These are phyloP conservation scores for Zosterops hypoxanthus DNA, from an alignment of 2,113 vertebrate species.

Conservation along the genomic window DNA sequence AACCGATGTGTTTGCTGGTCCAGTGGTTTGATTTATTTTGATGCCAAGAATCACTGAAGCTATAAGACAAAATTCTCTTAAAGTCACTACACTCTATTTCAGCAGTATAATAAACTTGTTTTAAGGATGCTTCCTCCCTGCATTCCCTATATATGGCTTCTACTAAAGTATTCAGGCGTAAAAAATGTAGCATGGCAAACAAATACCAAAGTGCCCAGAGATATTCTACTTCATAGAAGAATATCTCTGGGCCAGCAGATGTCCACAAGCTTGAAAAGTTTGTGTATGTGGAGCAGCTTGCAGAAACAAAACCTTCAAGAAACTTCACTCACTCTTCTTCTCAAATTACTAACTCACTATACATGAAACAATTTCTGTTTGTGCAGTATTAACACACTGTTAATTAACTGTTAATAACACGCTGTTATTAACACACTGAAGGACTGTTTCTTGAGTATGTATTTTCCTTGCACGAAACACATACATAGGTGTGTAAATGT, in stretches of 20 bases:
- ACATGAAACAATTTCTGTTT: background rate
- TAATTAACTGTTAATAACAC: too few relatives aligned
- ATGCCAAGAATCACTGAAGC: conserved; percentile 11
- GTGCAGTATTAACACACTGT: background rate
- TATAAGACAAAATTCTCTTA: conserved; percentile 2
- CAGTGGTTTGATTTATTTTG: conserved; percentile 24
- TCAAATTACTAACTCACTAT: background rate
- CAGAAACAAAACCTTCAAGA: background rate
- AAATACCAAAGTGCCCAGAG: background rate
- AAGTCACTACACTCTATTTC: background rate
- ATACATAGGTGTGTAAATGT: background rate
- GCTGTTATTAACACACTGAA: background rate
- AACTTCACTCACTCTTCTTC: background rate
- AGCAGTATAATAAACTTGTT: background rate
- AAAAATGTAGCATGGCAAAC: background rate
- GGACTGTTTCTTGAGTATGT: background rate
- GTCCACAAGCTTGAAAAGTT: background rate
- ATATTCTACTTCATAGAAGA: background rate
- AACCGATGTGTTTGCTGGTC: background rate
- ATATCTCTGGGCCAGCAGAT: background rate
- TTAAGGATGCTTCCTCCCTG: background rate
- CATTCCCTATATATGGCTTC: background rate
- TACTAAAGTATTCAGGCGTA: background rate
- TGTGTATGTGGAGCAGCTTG: background rate
- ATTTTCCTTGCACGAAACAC: background rate